Percentiles rank a stretch among this genome's conserved stretches.
phyloP scores from a whole-genome alignment of 2,797 vertebrate genomes.

The Podargus strigoides region DNA sequence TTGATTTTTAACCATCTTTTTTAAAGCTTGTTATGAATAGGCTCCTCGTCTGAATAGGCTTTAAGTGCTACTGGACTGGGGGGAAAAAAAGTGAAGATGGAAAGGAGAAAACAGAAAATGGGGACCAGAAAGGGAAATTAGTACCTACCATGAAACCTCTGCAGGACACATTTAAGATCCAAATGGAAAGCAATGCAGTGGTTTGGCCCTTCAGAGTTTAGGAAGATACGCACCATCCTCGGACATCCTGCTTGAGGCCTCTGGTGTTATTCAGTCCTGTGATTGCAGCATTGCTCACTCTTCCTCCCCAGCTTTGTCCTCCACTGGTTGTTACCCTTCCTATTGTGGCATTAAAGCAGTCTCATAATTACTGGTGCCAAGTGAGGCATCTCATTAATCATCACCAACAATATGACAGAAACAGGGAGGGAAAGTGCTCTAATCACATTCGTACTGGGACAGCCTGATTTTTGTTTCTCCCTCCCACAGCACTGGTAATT shows the following conservation, averaged over 20 bases:
- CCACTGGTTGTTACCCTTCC: background rate
- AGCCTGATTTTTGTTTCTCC: background rate
- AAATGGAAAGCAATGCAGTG: background rate
- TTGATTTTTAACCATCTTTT: background rate
- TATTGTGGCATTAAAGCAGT: background rate
- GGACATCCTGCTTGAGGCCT: background rate
- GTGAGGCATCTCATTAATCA: background rate
- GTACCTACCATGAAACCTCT: background rate
- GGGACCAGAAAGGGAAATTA: background rate
- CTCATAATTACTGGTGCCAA: background rate
- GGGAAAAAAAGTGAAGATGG: background rate
- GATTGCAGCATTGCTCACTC: background rate
- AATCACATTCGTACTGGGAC: background rate
- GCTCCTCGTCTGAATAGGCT: background rate
- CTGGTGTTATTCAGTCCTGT: background rate
- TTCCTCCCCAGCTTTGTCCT: background rate
- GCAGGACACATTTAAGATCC: background rate
- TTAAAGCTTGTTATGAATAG: background rate
- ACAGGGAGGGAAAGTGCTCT: background rate
- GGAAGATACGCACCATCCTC: background rate
- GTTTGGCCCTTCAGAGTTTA: background rate
- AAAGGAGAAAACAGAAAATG: background rate
- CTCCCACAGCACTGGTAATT: background rate
- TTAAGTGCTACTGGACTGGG: background rate
- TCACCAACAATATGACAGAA: background rate